Percentiles rank a stretch among this genome's conserved stretches.
These are phyloP conservation scores for Oscheius sp. DNA, from an alignment of 2,888 invertebrate species.

Conservation along the genomic window DNA sequence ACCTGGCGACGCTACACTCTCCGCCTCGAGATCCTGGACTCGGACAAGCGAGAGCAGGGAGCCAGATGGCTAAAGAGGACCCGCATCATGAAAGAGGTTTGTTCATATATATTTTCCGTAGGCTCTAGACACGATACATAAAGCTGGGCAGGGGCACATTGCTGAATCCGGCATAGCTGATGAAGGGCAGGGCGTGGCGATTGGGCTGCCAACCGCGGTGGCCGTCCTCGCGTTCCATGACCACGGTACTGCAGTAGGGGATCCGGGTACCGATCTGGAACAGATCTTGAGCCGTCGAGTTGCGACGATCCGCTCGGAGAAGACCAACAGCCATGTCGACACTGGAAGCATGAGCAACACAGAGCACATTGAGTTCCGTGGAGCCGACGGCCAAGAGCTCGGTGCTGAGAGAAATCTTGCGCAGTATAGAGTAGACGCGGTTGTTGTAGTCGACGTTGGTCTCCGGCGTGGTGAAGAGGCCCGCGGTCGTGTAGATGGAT, in stretches of 20 bases:
- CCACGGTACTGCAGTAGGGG: constrained; percentile 51
- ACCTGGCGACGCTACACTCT: constrained; percentile 62
- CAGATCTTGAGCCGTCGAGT: constrained; percentile 44
- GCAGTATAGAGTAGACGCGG: constrained; percentile 4
- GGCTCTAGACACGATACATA: constrained; percentile 39
- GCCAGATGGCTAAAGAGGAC: constrained; percentile 80
- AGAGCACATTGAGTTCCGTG: constrained; percentile 16
- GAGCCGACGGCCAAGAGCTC: constrained; percentile 1
- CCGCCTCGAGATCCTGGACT: constrained; percentile 77
- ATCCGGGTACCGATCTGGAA: constrained; percentile 48
- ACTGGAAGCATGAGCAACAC: constrained; percentile 65
- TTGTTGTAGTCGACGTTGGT: constrained; percentile 12
- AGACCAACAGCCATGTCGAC: constrained; percentile 66
- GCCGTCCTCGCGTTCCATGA: constrained; percentile 41
- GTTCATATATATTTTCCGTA: neutral
- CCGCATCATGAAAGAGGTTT: constrained; percentile 55
- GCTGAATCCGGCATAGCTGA: constrained; percentile 45
- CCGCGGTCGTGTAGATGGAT: constrained; percentile 2
- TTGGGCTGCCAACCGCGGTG: constrained; percentile 42
- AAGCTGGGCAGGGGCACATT: constrained; percentile 44
- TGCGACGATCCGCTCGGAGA: constrained; percentile 38
- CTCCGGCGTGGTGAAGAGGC: constrained; percentile 9
- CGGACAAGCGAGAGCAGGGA: constrained; percentile 82
- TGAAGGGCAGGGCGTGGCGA: constrained; percentile 43
- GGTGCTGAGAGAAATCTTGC: constrained; percentile 17